Evolutionary conservation across 1,140 invertebrate species (phyloP).

Genomic region (Procambarus virginalis): DNA sequence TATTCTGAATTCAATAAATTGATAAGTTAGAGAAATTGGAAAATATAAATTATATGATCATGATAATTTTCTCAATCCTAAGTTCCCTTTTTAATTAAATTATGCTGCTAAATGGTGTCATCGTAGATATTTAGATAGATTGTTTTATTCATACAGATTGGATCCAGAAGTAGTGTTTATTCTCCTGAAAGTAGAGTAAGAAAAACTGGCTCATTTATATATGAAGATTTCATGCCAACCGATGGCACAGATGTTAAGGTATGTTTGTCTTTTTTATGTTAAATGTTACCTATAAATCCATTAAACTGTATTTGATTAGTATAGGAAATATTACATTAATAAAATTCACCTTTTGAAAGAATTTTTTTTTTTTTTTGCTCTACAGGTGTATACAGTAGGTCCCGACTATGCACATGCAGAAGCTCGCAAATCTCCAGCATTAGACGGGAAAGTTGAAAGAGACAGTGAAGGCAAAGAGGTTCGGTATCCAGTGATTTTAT

Average conservation of each 20-base stretch:
- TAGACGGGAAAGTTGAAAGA: slow-evolving; percentile 98
- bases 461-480: slow-evolving; percentile 99
- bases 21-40: too few species aligned
- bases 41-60: too few species aligned
- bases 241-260: slow-evolving; percentile 96
- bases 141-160: slow-evolving; percentile 82
- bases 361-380: slow-evolving; percentile 43
- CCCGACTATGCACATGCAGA: slow-evolving; percentile 99
- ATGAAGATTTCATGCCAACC: slow-evolving; percentile 99
- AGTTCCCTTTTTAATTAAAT: too few species aligned
- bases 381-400: slow-evolving; percentile 92
- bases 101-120: too few species aligned
- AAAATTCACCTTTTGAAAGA: neutral
- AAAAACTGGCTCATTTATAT: slow-evolving; percentile 98
- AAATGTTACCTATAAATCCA: neutral
- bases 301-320: neutral
- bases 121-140: neutral
- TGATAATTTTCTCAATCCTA: too few species aligned
- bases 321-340: neutral
- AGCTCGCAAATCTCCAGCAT: slow-evolving; percentile 96
- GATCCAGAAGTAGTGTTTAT: slow-evolving; percentile 98
- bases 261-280: slow-evolving; percentile 22
- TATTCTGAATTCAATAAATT: too few species aligned
- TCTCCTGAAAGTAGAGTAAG: slow-evolving; percentile 96
- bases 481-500: slow-evolving; percentile 97